Conservation (phyloP, 2,888 invertebrate species). For the Pachymerium ferrugineum region DNA sequence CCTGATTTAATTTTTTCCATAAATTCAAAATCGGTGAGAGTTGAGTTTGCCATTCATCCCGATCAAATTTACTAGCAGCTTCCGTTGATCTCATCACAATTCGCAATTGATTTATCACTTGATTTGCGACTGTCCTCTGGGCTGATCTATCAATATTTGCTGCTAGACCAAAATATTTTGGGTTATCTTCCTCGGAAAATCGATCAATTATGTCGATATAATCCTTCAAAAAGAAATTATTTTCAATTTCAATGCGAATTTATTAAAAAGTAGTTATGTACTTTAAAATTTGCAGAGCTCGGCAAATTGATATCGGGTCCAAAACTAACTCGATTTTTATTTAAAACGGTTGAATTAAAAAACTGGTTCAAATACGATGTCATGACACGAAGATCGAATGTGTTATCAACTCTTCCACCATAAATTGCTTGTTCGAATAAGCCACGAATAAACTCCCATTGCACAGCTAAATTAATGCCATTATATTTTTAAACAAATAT, state of each 20-base stretch:
- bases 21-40: slow-evolving; percentile 65
- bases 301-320: slow-evolving; percentile 54
- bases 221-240: slow-evolving; percentile 52
- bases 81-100: slow-evolving; percentile 49
- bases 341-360: slow-evolving; percentile 52
- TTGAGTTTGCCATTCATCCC: slow-evolving; percentile 57
- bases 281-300: slow-evolving; percentile 53
- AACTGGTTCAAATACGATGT: slow-evolving; percentile 61
- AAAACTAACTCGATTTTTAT: slow-evolving; percentile 53
- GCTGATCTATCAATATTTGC: slow-evolving; percentile 79
- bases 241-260: not conserved
- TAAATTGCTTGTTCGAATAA: slow-evolving; percentile 73
- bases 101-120: slow-evolving; percentile 61
- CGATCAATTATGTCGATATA: slow-evolving; percentile 60
- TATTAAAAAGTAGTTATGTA: slow-evolving; percentile 44
- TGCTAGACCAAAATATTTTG: slow-evolving; percentile 74
- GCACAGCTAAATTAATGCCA: not conserved
- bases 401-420: slow-evolving; percentile 77
- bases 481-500: not conserved
- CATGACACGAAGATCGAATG: slow-evolving; percentile 64
- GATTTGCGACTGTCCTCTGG: slow-evolving; percentile 61
- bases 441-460: slow-evolving; percentile 72
- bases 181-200: slow-evolving; percentile 66
- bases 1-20: slow-evolving; percentile 71
- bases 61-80: slow-evolving; percentile 51